Base-by-base conservation (phyloP, 2,113 vertebrate genomes). In the Xiphophorus couchianus region DNA sequence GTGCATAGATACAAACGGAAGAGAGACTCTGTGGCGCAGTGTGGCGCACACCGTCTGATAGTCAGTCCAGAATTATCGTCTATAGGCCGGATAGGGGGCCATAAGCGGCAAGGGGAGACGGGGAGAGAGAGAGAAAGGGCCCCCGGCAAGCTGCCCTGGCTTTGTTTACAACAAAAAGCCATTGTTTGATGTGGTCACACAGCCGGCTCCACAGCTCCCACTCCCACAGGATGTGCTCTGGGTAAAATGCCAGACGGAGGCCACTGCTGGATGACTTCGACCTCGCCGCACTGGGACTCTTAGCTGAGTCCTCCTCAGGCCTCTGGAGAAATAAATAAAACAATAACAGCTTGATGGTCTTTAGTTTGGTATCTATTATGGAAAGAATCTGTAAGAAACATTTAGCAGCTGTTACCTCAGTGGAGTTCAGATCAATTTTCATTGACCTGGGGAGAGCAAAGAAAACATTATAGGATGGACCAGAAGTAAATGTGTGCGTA, bases 131-230 rank as follows among this genome's bases (percentile, higher is more conserved):
- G 81, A 62, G 79, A 83, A 80, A 78, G 82, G 88, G 90, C 93
- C 91, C 90, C 86, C 88, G 91, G 93, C 93, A 93, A 90, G 85
- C 93, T 91, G 93, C 94, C 91, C 90, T 92, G 91, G 93, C 93
- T 95, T 95, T 95, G 94, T 95, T 95, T 94, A 95, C 93, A 93
- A 93, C 93, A 95, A 91, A 94, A 94, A 95, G 91, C 92, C 91
- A 94, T 95, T 95, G 94, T 94, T 94, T 95, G 92, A 94, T 95
- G 94, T 94, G 94, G 93, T 90, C 83, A 81, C 71, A 66, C 88
- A 91, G 90, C 91, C 91, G 90, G 89, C 90, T 91, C 90, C 89
- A 93, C 91, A 92, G 86, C 92, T 90, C 91, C 88, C 79, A 62
- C 94, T 95, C 93, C 92, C 93, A 94, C 93, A 95, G 94, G 94